These are phyloP conservation scores for Lutraria lutraria DNA, from an alignment of 2,888 invertebrate species.

Conservation along the genomic window DNA sequence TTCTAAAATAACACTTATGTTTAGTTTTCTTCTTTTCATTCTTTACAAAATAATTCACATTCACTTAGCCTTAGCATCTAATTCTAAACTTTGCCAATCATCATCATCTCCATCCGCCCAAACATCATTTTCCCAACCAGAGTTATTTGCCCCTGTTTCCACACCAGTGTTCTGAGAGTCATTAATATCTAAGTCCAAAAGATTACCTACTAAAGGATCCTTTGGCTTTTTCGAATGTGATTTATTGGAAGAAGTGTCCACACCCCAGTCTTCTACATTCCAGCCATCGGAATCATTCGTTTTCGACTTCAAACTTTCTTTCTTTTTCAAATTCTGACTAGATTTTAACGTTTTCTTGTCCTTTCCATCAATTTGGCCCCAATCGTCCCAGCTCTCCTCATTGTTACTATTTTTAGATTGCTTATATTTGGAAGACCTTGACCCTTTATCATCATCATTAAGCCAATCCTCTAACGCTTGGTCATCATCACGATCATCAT, in stretches of 20 bases:
- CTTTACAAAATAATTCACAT: background rate
- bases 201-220: constrained; percentile 81
- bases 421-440: constrained; percentile 69
- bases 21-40: background rate
- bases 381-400: constrained; percentile 75
- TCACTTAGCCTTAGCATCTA: constrained; percentile 74
- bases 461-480: constrained; percentile 83
- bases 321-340: constrained; percentile 73
- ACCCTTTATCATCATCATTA: constrained; percentile 76
- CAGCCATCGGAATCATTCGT: constrained; percentile 68
- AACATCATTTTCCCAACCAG: constrained; percentile 84
- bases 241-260: constrained; percentile 66
- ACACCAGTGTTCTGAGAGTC: constrained; percentile 52
- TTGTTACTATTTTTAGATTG: constrained; percentile 67
- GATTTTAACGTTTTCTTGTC: constrained; percentile 72
- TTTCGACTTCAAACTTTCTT: constrained; percentile 68
- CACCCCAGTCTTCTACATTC: constrained; percentile 80
- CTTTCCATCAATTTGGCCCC: constrained; percentile 73
- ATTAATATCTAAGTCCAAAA: constrained; percentile 82
- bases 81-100: constrained; percentile 84
- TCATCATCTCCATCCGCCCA: constrained; percentile 83
- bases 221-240: constrained; percentile 75
- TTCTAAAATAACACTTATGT: constrained; percentile 2
- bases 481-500: constrained; percentile 70
- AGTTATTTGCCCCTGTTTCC: constrained; percentile 66